Evolutionary conservation across 2,888 invertebrate genomes (phyloP), one percentile per base, ranked within the genome.

Genomic region (Spilarctia lutea): DNA sequence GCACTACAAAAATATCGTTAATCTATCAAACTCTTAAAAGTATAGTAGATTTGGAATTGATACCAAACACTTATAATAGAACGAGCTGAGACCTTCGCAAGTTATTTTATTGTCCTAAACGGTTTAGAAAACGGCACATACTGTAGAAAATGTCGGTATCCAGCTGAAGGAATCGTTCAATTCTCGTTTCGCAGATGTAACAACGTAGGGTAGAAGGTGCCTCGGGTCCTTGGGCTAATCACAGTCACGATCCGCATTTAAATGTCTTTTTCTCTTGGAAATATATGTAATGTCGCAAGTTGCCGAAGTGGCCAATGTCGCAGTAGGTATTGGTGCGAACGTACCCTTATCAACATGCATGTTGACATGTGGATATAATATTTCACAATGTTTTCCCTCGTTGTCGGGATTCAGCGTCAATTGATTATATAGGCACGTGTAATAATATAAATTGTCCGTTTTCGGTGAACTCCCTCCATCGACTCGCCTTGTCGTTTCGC

Each of bases 191-290:
- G 81, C 86, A 87, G 86, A 89, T 89, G 88, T 87, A 88, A 89
- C 89, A 89, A 88, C 85, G 86, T 79, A 87, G 91, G 88, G 86
- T 88, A 87, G 89, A 87, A 87, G 89, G 89, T 72, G 71, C 72
- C 85, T 81, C 86, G 86, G 87, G 86, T 87, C 89, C 88, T 90
- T 86, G 84, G 88, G 89, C 92, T 94, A 95, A 96, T 95, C 94
- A 94, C 93, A 90, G 85, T 86, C 89, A 87, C 89, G 92, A 89
- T 92, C 93, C 93, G 94, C 93, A 94, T 95, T 94, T 91, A 94
- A 94, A 95, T 93, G 90, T 89, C 91, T 90, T 91, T 93, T 89
- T 88, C 84, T 92, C 90, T 87, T 88, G 86, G 89, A 91, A 91
- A 90, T 91, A 88, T 91, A 89, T 85, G 81, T 85, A 84, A 87